A percentile compares a stretch with the other conserved stretches of the same genome.
Conservation (phyloP, 2,113 vertebrate species). For the Heterotilapia buettikoferi region DNA sequence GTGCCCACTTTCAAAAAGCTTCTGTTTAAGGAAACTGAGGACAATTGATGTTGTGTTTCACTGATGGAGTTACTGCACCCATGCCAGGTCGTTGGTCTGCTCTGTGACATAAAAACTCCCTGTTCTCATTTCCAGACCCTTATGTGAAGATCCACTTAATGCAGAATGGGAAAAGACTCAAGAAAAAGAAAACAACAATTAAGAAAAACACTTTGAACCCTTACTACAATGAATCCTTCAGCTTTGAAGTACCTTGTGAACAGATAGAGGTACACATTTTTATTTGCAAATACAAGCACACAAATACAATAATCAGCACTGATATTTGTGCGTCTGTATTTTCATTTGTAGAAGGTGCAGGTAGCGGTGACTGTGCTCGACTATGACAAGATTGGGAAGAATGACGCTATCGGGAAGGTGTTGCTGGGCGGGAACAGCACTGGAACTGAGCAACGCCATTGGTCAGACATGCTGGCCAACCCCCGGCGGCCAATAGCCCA, state of each 20-base stretch:
- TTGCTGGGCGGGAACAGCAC: slow-evolving; percentile 86
- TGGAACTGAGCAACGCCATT: slow-evolving; percentile 88
- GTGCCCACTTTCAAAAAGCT: slow-evolving; percentile 9
- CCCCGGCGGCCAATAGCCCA: slow-evolving; percentile 93
- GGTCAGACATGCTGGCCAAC: slow-evolving; percentile 79
- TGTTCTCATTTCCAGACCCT: slow-evolving; percentile 77
- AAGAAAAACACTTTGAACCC: slow-evolving; percentile 97
- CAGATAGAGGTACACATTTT: slow-evolving; percentile 85
- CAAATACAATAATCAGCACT: neutral
- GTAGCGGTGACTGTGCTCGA: slow-evolving; percentile 95
- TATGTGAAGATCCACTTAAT: slow-evolving; percentile 98
- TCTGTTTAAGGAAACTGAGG: neutral
- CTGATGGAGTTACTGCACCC: slow-evolving; percentile 12
- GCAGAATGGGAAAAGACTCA: slow-evolving; percentile 95
- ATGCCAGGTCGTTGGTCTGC: slow-evolving; percentile 9
- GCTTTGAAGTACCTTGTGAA: slow-evolving; percentile 95
- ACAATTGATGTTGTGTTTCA: slow-evolving; percentile 26
- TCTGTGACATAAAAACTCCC: slow-evolving; percentile 1
- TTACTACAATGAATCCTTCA: slow-evolving; percentile 85
- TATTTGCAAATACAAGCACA: neutral
- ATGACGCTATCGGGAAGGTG: slow-evolving; percentile 94
- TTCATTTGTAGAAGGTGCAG: slow-evolving; percentile 85
- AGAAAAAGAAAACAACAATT: slow-evolving; percentile 99
- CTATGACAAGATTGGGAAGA: slow-evolving; percentile 99
- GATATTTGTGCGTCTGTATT: neutral